Evolutionary conservation across 2,888 invertebrate genomes (phyloP).

Genomic region (Sarcophaga rosellei): DNA sequence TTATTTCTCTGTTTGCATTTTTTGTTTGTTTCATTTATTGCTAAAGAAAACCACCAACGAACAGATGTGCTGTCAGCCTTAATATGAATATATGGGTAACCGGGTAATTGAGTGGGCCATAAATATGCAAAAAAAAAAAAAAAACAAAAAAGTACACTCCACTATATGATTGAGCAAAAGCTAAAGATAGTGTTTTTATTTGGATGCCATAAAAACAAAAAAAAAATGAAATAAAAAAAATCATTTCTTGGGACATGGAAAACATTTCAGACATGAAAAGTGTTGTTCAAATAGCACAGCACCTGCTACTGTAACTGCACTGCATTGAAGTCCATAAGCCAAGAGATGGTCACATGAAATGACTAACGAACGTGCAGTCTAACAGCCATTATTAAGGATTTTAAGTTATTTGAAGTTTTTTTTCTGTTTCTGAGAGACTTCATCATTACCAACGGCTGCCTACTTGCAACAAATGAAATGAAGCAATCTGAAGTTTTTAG

Average conservation of each 20-base stretch:
- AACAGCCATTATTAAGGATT: constrained; percentile 55
- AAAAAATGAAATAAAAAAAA: background rate
- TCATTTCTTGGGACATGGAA: background rate
- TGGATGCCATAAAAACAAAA: background rate
- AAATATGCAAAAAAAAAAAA: constrained; percentile 14
- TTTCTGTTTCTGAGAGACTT: background rate
- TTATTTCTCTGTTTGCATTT: constrained; percentile 42
- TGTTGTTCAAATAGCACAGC: constrained; percentile 39
- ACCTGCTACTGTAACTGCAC: constrained; percentile 50
- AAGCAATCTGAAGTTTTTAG: background rate
- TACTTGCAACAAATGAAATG: constrained; percentile 16
- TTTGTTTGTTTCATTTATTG: constrained; percentile 39
- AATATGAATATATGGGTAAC: constrained; percentile 60
- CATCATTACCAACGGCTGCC: constrained; percentile 48
- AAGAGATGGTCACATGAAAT: constrained; percentile 9
- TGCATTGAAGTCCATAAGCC: background rate
- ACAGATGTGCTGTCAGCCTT: constrained; percentile 52
- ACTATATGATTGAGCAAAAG: constrained; percentile 43
- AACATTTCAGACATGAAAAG: constrained; percentile 6
- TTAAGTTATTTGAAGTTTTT: constrained; percentile 45
- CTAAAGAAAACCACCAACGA: constrained; percentile 55
- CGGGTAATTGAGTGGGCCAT: constrained; percentile 66
- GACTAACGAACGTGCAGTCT: constrained; percentile 30
- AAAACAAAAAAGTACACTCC: constrained; percentile 28
- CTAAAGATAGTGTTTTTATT: constrained; percentile 15